Conservation (phyloP, 2,888 invertebrate species). For the Acrobasis suavella region DNA sequence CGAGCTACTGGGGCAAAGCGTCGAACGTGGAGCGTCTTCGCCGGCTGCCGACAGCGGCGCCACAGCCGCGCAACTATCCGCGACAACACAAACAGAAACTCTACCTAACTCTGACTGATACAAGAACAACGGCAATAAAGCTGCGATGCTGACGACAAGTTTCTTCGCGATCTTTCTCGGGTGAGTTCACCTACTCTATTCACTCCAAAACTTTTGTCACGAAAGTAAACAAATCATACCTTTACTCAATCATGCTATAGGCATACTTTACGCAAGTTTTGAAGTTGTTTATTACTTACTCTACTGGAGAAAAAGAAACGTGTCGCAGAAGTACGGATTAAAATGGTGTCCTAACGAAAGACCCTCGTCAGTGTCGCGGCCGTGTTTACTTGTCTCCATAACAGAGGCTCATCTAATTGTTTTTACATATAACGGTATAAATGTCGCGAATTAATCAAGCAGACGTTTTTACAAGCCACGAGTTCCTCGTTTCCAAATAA, state of each 20-base stretch:
- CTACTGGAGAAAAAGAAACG: conserved; percentile 10
- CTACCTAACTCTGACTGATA: conserved; percentile 7
- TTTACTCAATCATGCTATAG: no score
- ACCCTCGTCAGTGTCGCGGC: conserved; percentile 51
- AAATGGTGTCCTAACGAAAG: conserved; percentile 41
- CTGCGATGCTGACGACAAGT: conserved; percentile 19
- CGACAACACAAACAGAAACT: conserved; percentile 29
- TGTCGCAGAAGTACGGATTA: conserved; percentile 37
- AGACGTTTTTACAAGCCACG: neutral
- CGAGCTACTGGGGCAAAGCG: conserved; percentile 43
- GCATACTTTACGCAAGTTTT: neutral
- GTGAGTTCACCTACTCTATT: conserved; percentile 29
- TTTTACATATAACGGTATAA: conserved; percentile 9
- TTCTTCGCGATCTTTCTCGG: conserved; percentile 21
- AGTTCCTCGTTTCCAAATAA: neutral
- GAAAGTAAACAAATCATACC: conserved; percentile 10
- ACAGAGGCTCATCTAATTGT: conserved; percentile 21
- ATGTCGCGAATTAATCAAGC: neutral
- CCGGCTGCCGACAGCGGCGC: conserved; percentile 48
- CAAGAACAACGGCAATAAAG: conserved; percentile 14
- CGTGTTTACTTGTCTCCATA: conserved; percentile 12
- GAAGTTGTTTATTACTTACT: neutral
- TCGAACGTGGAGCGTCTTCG: conserved; percentile 49
- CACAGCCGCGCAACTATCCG: conserved; percentile 46
- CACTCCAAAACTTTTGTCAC: conserved; percentile 16